Evolutionary conservation across 2,888 invertebrate genomes (phyloP).

Genomic region (Eurytoma adleriae): DNA sequence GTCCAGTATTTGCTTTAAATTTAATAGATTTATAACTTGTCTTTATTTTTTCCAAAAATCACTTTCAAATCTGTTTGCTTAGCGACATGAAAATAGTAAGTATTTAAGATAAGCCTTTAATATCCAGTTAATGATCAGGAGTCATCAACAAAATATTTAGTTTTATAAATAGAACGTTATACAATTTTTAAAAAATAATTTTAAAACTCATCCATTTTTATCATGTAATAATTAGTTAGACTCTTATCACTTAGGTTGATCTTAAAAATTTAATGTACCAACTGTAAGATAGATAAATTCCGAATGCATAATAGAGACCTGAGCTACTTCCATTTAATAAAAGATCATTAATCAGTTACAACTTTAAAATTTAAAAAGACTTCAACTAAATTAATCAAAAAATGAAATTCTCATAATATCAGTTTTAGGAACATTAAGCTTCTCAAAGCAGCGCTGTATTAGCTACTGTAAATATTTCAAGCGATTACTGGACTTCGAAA

Average conservation of each 20-base stretch:
- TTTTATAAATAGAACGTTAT: background rate
- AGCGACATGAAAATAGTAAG: background rate
- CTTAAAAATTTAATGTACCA: background rate
- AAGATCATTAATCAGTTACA: too few species aligned
- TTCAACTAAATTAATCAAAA: background rate
- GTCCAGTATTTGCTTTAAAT: slow-evolving; percentile 49
- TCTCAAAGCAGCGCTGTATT: background rate
- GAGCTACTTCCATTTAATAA: background rate
- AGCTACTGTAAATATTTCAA: slow-evolving; percentile 32
- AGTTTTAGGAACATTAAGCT: slow-evolving; percentile 5
- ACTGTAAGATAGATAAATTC: background rate
- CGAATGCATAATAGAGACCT: too few species aligned
- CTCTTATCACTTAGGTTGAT: slow-evolving; percentile 21
- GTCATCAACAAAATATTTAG: background rate
- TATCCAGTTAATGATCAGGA: background rate
- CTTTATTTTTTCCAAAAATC: background rate
- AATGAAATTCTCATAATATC: background rate
- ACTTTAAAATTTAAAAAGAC: too few species aligned
- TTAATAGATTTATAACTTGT: background rate
- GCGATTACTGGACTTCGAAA: slow-evolving; percentile 50
- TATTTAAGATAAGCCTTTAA: background rate
- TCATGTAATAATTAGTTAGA: slow-evolving; percentile 1
- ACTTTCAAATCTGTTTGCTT: background rate
- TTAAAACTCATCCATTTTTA: slow-evolving; percentile 14
- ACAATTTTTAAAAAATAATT: slow-evolving; percentile 9